These are phyloP conservation scores for Coptodon rendalli DNA, from an alignment of 2,113 vertebrate species.

Conservation along the genomic window DNA sequence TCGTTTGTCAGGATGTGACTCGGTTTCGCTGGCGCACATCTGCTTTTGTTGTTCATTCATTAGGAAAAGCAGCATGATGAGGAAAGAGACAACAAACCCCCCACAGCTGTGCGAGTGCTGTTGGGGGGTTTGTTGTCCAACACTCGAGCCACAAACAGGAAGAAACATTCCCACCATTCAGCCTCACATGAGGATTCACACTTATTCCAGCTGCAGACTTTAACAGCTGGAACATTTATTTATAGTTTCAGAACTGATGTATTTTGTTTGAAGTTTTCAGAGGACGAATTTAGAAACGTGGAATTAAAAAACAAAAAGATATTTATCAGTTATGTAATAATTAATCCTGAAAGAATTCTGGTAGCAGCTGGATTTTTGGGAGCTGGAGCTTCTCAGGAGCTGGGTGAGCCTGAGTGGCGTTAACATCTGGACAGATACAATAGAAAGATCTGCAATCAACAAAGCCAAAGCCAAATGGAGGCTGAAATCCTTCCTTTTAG, in stretches of 20 bases:
- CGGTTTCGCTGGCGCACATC: fast-evolving
- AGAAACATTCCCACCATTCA: not conserved
- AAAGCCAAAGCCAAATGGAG: not conserved
- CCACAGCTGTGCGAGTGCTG: not conserved
- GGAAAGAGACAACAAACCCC: fast-evolving
- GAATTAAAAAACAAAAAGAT: fast-evolving
- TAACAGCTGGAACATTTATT: not conserved
- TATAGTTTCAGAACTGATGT: not conserved
- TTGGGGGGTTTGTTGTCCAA: not conserved
- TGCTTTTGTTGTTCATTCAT: not conserved
- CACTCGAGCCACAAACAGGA: not conserved
- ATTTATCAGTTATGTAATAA: not conserved
- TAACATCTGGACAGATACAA: not conserved
- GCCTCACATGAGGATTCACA: not conserved
- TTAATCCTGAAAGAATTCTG: not conserved
- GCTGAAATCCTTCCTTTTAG: fast-evolving
- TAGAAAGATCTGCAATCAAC: not conserved
- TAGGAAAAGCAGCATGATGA: not conserved
- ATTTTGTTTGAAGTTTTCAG: fast-evolving
- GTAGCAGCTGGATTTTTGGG: not conserved
- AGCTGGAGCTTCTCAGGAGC: not conserved
- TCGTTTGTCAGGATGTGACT: not conserved
- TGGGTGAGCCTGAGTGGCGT: fast-evolving
- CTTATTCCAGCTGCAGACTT: fast-evolving
- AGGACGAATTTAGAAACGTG: not conserved